A percentile compares a stretch with the other conserved stretches of the same genome.
phyloP scores from a whole-genome alignment of 2,113 vertebrate species.

The Lasiurus borealis region DNA sequence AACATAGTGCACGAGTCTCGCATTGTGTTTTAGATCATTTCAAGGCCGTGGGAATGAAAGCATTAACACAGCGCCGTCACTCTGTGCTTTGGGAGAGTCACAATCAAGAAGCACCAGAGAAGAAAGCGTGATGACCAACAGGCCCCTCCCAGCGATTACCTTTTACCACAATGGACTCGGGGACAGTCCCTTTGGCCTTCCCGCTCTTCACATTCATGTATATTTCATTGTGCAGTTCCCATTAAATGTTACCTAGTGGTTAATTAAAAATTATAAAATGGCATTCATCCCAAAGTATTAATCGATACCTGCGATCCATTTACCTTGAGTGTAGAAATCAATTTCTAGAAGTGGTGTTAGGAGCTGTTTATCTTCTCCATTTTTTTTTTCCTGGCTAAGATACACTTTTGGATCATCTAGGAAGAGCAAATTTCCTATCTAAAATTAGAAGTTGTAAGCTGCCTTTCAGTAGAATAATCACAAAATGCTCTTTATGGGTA shows the following conservation, averaged over 20 bases:
- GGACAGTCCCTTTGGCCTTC: constrained; percentile 55
- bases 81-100: constrained; percentile 73
- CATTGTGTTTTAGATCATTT: constrained; percentile 80
- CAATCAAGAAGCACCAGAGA: constrained; percentile 78
- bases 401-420: constrained; percentile 42
- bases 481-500: neutral
- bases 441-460: constrained; percentile 58
- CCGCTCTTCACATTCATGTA: constrained; percentile 71
- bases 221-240: constrained; percentile 48
- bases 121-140: constrained; percentile 69
- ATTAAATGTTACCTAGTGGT: constrained; percentile 71
- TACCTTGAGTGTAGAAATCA: constrained; percentile 67
- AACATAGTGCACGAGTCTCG: constrained; percentile 70
- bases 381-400: constrained; percentile 63
- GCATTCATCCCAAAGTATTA: constrained; percentile 71
- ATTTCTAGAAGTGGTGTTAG: constrained; percentile 43
- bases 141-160: constrained; percentile 68
- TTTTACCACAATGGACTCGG: constrained; percentile 63
- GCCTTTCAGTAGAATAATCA: neutral
- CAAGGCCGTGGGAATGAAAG: constrained; percentile 56
- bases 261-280: constrained; percentile 79
- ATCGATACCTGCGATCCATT: constrained; percentile 76
- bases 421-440: neutral
- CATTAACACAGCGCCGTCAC: constrained; percentile 73
- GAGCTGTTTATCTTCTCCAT: constrained; percentile 62